A percentile compares a stretch with the other conserved stretches of the same genome.
These are phyloP conservation scores for Ctenodactylus gundi DNA, from an alignment of 2,113 vertebrate species.

Conservation along the genomic window DNA sequence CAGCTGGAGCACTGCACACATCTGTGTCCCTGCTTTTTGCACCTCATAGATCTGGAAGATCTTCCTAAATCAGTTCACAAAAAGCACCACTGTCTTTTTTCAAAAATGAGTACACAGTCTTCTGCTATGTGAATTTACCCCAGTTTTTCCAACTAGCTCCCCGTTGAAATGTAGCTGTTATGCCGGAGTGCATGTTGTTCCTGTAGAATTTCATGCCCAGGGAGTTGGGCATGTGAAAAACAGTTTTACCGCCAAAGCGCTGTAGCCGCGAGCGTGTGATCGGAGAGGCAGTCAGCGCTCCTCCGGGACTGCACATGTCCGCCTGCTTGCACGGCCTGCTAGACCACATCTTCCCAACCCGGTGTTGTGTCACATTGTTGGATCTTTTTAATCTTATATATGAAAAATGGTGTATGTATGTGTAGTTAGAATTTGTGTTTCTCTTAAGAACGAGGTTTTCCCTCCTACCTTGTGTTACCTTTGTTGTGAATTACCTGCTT, in stretches of 20 bases:
- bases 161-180: neutral
- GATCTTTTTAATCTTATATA: conserved; percentile 14
- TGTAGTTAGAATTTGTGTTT: conserved; percentile 13
- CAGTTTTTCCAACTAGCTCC: neutral
- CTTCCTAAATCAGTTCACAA: neutral
- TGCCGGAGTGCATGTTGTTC: neutral
- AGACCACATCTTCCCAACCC: conserved; percentile 30
- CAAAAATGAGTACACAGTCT: neutral
- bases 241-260: neutral
- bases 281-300: no score
- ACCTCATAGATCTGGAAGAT: neutral
- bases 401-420: conserved; percentile 22
- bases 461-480: neutral
- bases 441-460: neutral
- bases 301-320: no score
- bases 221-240: neutral
- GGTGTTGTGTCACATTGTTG: conserved; percentile 1
- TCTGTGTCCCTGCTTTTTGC: neutral
- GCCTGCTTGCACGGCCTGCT: no score
- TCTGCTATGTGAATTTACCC: neutral
- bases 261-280: neutral
- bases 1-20: neutral
- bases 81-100: neutral
- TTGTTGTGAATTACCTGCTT: neutral
- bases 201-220: neutral